phyloP scores from a whole-genome alignment of 2,888 invertebrate genomes.

The Pristionchus exspectatus region DNA sequence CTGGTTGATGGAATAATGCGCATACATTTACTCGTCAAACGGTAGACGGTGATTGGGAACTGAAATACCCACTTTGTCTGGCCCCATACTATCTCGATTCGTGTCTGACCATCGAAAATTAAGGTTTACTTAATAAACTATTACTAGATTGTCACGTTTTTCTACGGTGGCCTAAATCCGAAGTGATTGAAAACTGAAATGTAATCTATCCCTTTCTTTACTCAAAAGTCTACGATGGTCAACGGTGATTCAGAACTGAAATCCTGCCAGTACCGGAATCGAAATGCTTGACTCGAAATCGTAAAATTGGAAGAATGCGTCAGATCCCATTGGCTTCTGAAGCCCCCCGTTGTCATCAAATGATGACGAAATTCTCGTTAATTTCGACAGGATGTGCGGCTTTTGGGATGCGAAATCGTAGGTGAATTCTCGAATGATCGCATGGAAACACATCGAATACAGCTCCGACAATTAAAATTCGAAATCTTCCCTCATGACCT shows the following conservation, averaged over 20 bases:
- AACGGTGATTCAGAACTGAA: no score
- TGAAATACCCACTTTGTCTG: neutral
- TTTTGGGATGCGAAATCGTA: neutral
- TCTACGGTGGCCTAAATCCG: no score
- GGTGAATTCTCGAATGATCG: neutral
- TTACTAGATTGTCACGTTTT: no score
- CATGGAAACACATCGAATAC: neutral
- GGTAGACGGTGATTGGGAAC: neutral
- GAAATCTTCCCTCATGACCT: no score
- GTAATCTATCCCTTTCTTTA: no score
- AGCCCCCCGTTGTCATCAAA: neutral
- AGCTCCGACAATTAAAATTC: no score
- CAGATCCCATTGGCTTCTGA: neutral
- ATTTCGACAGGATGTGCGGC: neutral
- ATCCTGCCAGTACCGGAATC: neutral
- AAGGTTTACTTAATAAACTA: no score
- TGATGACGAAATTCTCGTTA: neutral
- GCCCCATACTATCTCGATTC: neutral
- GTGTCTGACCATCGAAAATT: no score
- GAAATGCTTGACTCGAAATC: neutral
- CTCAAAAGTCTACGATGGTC: no score
- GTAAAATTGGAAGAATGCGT: neutral
- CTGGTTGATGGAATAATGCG: conserved; percentile 39
- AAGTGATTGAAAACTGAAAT: no score
- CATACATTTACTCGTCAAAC: conserved; percentile 29